phyloP scores from a whole-genome alignment of 2,797 vertebrate species.

The Premnoplex brunnescens region DNA sequence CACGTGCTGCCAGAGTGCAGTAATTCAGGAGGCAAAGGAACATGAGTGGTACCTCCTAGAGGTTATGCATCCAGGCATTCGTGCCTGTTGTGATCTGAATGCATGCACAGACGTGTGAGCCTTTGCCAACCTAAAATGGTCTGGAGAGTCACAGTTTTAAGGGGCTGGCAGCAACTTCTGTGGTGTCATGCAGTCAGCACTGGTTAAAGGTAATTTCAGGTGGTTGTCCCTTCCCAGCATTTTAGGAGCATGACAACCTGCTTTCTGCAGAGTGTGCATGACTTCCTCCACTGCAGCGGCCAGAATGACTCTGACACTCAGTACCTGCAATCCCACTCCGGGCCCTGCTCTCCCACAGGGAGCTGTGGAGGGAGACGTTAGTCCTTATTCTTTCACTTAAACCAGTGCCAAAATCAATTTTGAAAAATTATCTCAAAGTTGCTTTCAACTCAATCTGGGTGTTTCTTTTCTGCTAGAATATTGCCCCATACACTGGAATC shows the following conservation, averaged over 20 bases:
- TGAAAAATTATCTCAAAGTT: conserved; percentile 71
- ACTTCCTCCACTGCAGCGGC: neutral
- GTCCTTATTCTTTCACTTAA: conserved; percentile 47
- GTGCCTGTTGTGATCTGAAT: accelerated
- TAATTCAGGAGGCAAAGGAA: neutral
- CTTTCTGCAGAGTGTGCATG: neutral
- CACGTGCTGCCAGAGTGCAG: neutral
- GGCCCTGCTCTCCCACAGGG: neutral
- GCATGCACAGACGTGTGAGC: accelerated
- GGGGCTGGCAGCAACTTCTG: neutral
- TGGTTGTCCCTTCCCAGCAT: accelerated
- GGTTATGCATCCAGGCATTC: neutral
- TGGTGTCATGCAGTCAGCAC: accelerated
- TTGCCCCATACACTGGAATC: conserved; percentile 71
- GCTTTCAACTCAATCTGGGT: conserved; percentile 66
- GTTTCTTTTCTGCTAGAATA: conserved; percentile 76
- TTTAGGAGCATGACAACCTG: neutral
- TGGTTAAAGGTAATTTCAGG: neutral
- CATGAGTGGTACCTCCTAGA: accelerated
- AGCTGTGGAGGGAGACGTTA: neutral
- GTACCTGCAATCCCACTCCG: neutral
- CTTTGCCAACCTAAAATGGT: neutral
- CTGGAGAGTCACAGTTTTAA: neutral
- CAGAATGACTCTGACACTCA: neutral
- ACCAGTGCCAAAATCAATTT: conserved; percentile 70